A percentile compares a stretch with the other conserved stretches of the same genome.
These are phyloP conservation scores for Strix occidentalis DNA, from an alignment of 2,797 vertebrate genomes.

Conservation along the genomic window DNA sequence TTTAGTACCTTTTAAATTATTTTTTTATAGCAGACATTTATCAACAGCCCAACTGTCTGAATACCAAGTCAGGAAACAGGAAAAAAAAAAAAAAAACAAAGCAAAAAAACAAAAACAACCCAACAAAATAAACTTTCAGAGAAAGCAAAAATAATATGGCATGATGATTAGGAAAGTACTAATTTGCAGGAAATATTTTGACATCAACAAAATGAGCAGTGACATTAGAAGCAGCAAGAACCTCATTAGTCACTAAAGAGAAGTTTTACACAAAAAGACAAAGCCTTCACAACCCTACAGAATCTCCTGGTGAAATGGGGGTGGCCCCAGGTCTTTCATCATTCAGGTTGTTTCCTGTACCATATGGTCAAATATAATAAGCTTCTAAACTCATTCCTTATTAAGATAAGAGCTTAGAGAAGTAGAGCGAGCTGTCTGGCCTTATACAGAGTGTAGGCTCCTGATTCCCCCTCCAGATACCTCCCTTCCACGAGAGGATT, in stretches of 20 bases:
- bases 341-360: not conserved
- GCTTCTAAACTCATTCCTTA: not conserved
- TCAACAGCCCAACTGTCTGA: not conserved
- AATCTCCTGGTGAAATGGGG: not conserved
- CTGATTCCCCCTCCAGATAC: not conserved
- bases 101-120: too few relatives aligned
- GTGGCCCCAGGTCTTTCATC: not conserved
- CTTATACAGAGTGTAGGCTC: fast-evolving
- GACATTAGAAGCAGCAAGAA: not conserved
- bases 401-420: not conserved
- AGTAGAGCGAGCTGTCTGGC: not conserved
- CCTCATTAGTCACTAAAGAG: not conserved
- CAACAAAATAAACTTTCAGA: not conserved
- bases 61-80: not conserved
- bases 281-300: not conserved
- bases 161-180: not conserved
- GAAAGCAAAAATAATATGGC: not conserved
- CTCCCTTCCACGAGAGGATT: not conserved
- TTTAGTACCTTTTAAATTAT: not conserved
- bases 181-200: not conserved
- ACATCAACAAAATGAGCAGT: not conserved
- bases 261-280: not conserved
- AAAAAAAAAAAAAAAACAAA: too few relatives aligned
- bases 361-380: not conserved
- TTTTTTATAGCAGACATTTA: not conserved